These are phyloP conservation scores for Alethe diademata DNA, from an alignment of 2,113 vertebrate genomes.

Conservation along the genomic window DNA sequence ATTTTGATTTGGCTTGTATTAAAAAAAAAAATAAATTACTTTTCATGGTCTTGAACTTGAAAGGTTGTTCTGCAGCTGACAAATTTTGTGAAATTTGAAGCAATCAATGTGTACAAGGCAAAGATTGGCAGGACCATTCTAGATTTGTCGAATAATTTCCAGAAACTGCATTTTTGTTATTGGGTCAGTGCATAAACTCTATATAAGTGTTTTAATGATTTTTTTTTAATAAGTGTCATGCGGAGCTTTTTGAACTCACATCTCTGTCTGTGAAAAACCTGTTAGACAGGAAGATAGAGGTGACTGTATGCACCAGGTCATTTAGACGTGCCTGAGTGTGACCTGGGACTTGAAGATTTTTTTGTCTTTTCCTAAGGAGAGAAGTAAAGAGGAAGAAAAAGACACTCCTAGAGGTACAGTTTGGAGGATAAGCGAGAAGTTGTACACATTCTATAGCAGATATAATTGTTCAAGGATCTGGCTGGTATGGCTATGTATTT, in stretches of 20 bases:
- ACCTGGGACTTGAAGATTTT: neutral
- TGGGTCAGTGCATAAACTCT: accelerated
- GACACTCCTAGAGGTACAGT: accelerated
- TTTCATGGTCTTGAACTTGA: neutral
- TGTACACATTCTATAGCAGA: neutral
- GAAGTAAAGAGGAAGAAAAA: neutral
- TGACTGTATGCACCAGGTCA: neutral
- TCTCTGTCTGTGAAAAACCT: neutral
- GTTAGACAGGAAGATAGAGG: neutral
- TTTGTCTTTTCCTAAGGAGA: neutral
- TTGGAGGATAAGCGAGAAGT: neutral
- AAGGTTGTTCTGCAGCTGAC: neutral
- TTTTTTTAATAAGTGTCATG: no score
- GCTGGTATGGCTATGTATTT: neutral
- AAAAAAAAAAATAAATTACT: neutral
- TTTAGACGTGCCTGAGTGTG: accelerated
- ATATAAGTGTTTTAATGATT: accelerated
- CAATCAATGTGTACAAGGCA: neutral
- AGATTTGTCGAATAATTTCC: neutral
- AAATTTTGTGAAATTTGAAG: neutral
- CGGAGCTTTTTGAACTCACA: neutral
- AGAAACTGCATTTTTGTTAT: neutral
- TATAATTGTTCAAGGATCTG: neutral
- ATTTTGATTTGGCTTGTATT: neutral
- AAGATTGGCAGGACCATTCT: neutral